Conservation (phyloP, 2,113 vertebrate species). For the Pterocles burchelli region DNA sequence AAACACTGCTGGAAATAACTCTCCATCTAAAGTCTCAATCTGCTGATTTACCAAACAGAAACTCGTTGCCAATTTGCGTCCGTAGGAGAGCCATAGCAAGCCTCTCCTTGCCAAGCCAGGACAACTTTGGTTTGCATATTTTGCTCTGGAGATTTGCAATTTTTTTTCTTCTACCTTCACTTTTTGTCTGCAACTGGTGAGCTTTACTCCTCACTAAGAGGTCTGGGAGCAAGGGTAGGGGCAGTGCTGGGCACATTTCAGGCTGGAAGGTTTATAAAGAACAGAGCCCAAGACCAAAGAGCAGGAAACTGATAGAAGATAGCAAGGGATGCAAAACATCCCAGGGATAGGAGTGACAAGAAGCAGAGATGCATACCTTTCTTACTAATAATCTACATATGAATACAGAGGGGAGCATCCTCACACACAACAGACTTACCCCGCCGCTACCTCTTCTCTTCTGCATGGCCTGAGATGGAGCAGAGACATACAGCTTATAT, state of each 20-base stretch:
- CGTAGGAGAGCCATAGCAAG: background rate
- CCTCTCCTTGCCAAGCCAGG: background rate
- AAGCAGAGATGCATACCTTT: conserved; percentile 28
- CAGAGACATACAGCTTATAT: background rate
- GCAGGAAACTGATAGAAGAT: background rate
- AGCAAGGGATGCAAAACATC: background rate
- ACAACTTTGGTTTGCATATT: background rate
- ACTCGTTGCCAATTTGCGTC: background rate
- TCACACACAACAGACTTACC: background rate
- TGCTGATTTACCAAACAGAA: conserved; percentile 45
- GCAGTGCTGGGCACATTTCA: background rate
- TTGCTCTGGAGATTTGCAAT: background rate
- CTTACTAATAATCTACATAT: conserved; percentile 29
- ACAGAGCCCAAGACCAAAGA: conserved; percentile 39
- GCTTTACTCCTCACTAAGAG: background rate
- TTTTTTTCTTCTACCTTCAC: background rate
- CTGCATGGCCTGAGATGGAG: background rate
- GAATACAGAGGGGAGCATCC: conserved; percentile 1
- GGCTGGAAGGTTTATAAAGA: conserved; percentile 18
- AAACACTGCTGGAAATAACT: conserved; percentile 11
- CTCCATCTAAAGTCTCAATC: conserved; percentile 39
- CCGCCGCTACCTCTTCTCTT: background rate
- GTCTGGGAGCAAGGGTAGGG: background rate
- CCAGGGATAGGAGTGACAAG: background rate
- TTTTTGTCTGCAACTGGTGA: background rate